Conservation (phyloP, 2,113 vertebrate species). For the Petromus typicus region DNA sequence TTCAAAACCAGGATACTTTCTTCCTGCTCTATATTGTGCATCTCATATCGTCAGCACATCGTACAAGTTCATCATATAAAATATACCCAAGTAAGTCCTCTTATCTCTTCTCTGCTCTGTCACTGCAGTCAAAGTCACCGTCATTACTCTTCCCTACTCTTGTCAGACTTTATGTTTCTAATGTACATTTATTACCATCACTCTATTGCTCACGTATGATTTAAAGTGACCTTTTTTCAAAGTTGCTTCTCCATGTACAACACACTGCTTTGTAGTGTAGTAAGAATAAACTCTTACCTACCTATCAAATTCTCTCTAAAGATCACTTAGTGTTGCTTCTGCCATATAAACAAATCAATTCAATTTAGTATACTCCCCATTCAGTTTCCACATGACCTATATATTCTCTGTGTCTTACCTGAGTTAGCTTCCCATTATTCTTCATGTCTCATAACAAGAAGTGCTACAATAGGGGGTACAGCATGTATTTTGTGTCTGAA, state of each 20-base stretch:
- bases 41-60: neutral
- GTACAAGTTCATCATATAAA: neutral
- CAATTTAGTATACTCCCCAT: neutral
- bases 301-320: neutral
- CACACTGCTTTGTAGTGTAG: neutral
- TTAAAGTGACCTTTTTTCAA: neutral
- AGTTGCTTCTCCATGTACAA: neutral
- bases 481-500: neutral
- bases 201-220: too few relatives aligned
- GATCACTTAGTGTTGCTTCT: neutral
- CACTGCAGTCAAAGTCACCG: neutral
- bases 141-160: neutral
- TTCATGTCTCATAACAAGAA: neutral
- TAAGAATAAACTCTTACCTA: neutral
- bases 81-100: neutral
- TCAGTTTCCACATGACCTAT: neutral
- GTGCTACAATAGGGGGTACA: neutral
- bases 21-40: neutral
- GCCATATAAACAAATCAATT: neutral
- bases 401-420: neutral
- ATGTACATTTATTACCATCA: neutral
- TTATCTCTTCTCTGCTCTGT: neutral
- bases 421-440: neutral
- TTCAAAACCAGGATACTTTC: neutral
- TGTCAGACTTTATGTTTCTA: neutral